phyloP scores from a whole-genome alignment of 2,888 invertebrate species.

The Diarsia brunnea region DNA sequence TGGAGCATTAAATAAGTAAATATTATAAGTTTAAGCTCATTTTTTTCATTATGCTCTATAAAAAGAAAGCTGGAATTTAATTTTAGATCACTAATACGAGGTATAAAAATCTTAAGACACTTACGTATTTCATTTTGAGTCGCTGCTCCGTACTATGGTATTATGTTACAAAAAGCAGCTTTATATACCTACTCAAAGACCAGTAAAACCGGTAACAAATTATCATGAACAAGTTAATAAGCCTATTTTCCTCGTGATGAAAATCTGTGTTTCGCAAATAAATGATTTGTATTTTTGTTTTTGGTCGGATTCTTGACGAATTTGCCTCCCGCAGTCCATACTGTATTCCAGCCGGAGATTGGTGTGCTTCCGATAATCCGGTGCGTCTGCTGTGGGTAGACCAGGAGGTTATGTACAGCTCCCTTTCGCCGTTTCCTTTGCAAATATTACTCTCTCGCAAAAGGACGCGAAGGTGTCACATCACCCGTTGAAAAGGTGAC shows the following conservation, averaged over 20 bases:
- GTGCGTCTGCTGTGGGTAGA: neutral
- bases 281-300: too few species aligned
- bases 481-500: too few species aligned
- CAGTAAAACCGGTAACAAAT: neutral
- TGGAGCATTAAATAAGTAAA: neutral
- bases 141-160: neutral
- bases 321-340: neutral
- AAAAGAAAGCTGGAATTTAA: neutral
- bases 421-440: too few species aligned
- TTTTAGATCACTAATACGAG: neutral
- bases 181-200: neutral
- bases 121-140: conserved; percentile 6
- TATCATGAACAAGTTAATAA: neutral
- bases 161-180: neutral
- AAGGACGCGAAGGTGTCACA: too few species aligned
- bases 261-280: too few species aligned
- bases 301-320: neutral
- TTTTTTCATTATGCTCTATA: neutral
- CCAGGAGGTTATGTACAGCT: neutral
- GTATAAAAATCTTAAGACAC: neutral
- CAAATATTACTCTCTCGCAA: too few species aligned
- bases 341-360: too few species aligned
- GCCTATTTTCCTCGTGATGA: neutral
- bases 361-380: too few species aligned
- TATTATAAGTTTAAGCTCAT: neutral